Base-by-base conservation (phyloP, 53 echinoderm and acorn worm species). In the Luidia sarsii region DNA sequence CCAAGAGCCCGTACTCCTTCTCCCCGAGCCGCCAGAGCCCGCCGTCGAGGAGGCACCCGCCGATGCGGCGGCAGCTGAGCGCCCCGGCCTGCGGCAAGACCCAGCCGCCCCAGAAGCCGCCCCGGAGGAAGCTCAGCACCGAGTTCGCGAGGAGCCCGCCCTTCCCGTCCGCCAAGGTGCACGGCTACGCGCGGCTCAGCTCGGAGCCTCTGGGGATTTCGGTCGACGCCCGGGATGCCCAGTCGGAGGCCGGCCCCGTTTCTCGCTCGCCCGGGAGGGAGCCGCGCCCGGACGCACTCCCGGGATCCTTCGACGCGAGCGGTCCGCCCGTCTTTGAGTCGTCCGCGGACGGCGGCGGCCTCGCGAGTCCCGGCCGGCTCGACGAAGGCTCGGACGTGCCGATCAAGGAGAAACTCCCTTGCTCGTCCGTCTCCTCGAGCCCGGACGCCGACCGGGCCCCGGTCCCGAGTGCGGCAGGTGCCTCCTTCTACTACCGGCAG, bases 61-160 rank as follows among this genome's bases (percentile, higher is more conserved):
- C 37, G 39, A 15, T 81, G 23, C 65, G 55, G 52, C 24, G 67
- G 39, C 81, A 66, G 66, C 15, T 81, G 81, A 81, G 81, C 27
- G 67, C 81, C 34, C 81, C 81, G 0, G 52, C 36, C 52, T 33
- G 65, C 34, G 65, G 81, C 7, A 81, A 81, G 66, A 81, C 24
- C 18, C 50, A 50, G 22, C 50, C 65, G 25, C 81, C 65, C 7
- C 65, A 50, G 0, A 81, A 66, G 37, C 67, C 67, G 18, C 81
- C 81, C 14, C 33, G 81, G 33, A 50, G 55, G 54, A 23, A 15
- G 16, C 20, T 16, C 4, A 20, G 45, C n/a, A 32, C 18, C 21
- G 43, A 38, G 18, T 51, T 0, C 10, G 20, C 46, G 32, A 25
- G 4, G 27, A 24, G 6, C 38, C 6, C 39, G 39, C 39, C 27